phyloP scores from a whole-genome alignment of 2,797 vertebrate genomes.

The Crypturellus tataupa region DNA sequence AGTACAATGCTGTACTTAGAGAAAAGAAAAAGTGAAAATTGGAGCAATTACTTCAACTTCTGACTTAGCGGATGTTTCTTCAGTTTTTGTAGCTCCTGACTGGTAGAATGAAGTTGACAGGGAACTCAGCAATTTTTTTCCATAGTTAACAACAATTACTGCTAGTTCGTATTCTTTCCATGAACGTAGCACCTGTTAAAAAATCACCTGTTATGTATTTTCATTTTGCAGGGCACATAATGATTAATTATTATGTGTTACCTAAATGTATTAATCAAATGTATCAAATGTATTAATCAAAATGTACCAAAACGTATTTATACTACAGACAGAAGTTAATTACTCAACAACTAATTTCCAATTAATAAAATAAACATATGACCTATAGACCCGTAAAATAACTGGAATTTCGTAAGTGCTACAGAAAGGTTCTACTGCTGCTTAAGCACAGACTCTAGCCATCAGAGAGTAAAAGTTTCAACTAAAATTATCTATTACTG shows the following conservation, averaged over 20 bases:
- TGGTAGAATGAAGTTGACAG: neutral
- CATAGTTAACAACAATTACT: conserved; percentile 85
- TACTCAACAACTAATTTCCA: neutral
- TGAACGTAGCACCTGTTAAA: conserved; percentile 84
- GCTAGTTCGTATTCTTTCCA: conserved; percentile 86
- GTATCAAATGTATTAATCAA: too few species aligned
- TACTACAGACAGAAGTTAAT: conserved; percentile 11
- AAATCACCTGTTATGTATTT: conserved; percentile 28
- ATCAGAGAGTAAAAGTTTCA: conserved; percentile 13
- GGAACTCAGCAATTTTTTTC: conserved; percentile 85
- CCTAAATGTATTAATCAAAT: neutral
- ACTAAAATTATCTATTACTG: neutral
- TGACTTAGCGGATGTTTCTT: conserved; percentile 2
- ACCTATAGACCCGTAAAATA: neutral
- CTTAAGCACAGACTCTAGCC: neutral
- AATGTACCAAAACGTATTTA: neutral
- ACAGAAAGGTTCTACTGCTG: neutral
- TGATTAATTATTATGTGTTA: neutral
- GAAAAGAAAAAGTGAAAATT: neutral
- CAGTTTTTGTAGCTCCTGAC: neutral
- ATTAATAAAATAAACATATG: neutral
- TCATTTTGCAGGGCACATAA: neutral
- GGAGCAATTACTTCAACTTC: conserved; percentile 70
- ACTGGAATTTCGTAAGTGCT: neutral
- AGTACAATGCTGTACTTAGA: neutral